Conservation (phyloP, 2,113 vertebrate genomes). For the Pomatorhinus ruficollis region DNA sequence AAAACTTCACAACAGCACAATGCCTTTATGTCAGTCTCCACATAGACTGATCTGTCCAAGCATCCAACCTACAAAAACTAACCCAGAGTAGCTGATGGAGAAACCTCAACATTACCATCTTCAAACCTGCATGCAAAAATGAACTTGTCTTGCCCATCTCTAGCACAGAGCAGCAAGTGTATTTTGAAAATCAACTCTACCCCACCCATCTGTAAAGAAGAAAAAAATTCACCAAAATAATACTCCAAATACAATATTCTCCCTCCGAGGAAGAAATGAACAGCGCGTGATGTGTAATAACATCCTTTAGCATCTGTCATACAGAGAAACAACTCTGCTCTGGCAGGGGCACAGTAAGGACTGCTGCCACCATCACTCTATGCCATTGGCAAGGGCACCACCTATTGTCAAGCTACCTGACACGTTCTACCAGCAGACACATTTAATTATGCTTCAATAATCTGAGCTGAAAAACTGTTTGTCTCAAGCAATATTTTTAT, state of each 20-base stretch:
- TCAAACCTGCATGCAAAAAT: neutral
- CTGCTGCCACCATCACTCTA: neutral
- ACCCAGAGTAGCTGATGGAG: neutral
- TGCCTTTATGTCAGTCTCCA: neutral
- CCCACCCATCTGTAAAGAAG: neutral
- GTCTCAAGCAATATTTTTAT: neutral
- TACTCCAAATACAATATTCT: neutral
- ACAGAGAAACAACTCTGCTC: neutral
- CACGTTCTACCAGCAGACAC: neutral
- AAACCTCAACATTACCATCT: neutral
- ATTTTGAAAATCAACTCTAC: conserved; percentile 5
- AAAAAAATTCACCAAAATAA: neutral
- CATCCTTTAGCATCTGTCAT: neutral
- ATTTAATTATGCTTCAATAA: neutral
- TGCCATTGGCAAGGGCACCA: conserved; percentile 51
- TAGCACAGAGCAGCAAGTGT: neutral
- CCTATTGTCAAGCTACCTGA: neutral
- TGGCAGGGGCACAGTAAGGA: neutral
- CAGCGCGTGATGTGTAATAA: neutral
- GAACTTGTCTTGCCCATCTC: neutral
- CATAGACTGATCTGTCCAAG: neutral
- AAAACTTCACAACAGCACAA: neutral
- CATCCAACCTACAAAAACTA: neutral
- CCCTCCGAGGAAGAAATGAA: neutral
- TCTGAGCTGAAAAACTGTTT: neutral